Evolutionary conservation across 2,113 vertebrate genomes (phyloP).

Genomic region (Myxocyprinus asiaticus): DNA sequence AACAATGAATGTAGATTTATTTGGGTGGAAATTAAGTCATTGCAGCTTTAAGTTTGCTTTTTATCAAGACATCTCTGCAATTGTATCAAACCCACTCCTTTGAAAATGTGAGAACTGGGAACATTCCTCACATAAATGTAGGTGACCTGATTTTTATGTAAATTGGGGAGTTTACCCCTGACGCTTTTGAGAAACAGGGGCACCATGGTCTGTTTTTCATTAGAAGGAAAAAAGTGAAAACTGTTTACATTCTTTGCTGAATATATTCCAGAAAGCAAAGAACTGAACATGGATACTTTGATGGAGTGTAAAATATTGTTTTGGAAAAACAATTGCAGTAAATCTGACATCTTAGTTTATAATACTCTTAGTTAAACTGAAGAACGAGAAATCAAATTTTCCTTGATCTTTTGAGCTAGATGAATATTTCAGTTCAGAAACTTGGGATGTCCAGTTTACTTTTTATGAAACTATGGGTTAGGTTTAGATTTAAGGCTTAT

Average conservation of each 20-base stretch:
- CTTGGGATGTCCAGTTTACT: too few relatives aligned
- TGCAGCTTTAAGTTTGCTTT: background rate
- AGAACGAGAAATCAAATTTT: too few relatives aligned
- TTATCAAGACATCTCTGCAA: conserved; percentile 7
- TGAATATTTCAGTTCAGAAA: too few relatives aligned
- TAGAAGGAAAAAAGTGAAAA: conserved; percentile 12
- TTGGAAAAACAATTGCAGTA: too few relatives aligned
- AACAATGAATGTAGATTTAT: background rate
- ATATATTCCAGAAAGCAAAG: background rate
- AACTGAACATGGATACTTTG: background rate
- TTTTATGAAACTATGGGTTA: too few relatives aligned
- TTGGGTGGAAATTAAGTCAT: background rate
- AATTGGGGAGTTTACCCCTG: conserved; percentile 63
- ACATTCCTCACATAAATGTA: conserved; percentile 61
- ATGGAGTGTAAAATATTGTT: background rate
- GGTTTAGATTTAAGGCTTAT: too few relatives aligned
- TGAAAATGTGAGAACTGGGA: conserved; percentile 15
- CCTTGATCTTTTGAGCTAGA: too few relatives aligned
- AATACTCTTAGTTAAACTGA: too few relatives aligned
- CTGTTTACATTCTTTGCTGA: conserved; percentile 1
- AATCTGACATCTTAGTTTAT: too few relatives aligned
- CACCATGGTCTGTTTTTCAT: conserved; percentile 46
- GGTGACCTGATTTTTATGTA: conserved; percentile 72
- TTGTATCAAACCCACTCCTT: background rate
- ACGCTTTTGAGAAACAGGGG: conserved; percentile 54